These are phyloP conservation scores for Dusona sp. DNA, from an alignment of 2,888 invertebrate genomes.

Conservation along the genomic window DNA sequence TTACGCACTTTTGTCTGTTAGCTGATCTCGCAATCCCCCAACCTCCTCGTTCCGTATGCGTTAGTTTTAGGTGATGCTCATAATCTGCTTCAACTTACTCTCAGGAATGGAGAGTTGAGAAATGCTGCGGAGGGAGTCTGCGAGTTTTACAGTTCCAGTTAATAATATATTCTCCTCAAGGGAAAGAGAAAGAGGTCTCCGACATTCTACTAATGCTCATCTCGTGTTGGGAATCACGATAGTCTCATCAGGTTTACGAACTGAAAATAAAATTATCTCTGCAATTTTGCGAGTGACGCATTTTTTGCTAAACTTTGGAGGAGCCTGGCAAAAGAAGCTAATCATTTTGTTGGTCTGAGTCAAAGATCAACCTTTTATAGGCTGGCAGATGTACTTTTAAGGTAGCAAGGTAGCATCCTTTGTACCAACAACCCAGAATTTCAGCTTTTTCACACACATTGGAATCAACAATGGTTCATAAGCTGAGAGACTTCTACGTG, in stretches of 20 bases:
- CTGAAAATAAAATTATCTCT: neutral
- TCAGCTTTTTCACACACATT: conserved; percentile 10
- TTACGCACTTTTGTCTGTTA: conserved; percentile 21
- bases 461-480: conserved; percentile 22
- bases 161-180: conserved; percentile 21
- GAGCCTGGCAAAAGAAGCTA: neutral
- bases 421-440: conserved; percentile 1
- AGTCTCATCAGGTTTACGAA: conserved; percentile 24
- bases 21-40: neutral
- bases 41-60: conserved; percentile 40
- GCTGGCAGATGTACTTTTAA: neutral
- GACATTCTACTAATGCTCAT: conserved; percentile 30
- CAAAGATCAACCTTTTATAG: conserved; percentile 4
- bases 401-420: neutral
- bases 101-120: conserved; percentile 10
- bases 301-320: neutral
- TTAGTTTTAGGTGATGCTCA: conserved; percentile 49
- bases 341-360: neutral
- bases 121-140: conserved; percentile 20
- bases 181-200: conserved; percentile 9
- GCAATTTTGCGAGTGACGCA: neutral
- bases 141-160: conserved; percentile 42
- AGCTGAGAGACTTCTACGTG: conserved; percentile 13
- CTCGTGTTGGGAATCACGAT: conserved; percentile 30
- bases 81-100: conserved; percentile 61